Evolutionary conservation across 2,797 vertebrate species (phyloP).

Genomic region (Macroramphosus scolopax): DNA sequence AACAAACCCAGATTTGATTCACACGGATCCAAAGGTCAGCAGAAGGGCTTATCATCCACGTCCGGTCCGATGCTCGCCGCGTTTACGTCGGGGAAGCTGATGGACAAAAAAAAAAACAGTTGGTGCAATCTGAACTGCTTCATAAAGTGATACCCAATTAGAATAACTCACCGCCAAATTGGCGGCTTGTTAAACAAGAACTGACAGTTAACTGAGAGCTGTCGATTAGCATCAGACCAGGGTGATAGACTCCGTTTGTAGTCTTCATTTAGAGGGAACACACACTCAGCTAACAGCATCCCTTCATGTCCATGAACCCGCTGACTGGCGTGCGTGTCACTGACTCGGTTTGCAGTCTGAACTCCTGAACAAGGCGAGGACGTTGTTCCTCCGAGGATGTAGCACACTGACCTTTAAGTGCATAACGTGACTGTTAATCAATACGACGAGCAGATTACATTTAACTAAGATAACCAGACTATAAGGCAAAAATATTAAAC

Average conservation of each 20-base stretch:
- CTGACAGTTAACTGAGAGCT: conserved; percentile 45
- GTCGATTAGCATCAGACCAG: conserved; percentile 26
- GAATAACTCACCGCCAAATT: conserved; percentile 1
- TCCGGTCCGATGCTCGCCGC: no score
- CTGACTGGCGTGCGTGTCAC: background rate
- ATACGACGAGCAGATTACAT: no score
- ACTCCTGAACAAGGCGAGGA: no score
- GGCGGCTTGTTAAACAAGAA: conserved; percentile 22
- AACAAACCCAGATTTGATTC: conserved; percentile 56
- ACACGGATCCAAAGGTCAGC: conserved; percentile 57
- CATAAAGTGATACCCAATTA: conserved; percentile 48
- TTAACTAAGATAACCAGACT: no score
- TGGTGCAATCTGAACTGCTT: no score
- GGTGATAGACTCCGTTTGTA: conserved; percentile 22
- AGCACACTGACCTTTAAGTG: no score
- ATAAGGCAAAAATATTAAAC: no score
- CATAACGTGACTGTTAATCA: no score
- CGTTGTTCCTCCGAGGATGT: no score
- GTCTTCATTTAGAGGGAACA: conserved; percentile 36
- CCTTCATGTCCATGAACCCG: conserved; percentile 1
- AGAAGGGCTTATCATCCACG: conserved; percentile 48
- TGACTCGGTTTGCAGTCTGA: no score
- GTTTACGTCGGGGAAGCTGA: no score
- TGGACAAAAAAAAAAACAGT: no score
- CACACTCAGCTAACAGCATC: conserved; percentile 13